Evolutionary conservation across 2,113 vertebrate species (phyloP).

Genomic region (Poicephalus meyeri): DNA sequence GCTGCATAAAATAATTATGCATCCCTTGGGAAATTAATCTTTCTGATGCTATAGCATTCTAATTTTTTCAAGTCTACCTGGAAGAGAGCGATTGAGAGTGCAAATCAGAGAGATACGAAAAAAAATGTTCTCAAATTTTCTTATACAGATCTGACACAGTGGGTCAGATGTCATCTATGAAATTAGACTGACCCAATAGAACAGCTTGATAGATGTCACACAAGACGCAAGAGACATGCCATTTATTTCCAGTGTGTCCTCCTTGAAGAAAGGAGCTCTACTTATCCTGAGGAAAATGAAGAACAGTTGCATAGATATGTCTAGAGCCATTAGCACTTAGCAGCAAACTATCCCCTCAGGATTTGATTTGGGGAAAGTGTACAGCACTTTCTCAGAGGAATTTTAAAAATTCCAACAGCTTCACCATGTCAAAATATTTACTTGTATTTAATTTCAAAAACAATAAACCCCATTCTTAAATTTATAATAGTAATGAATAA

Average conservation of each 20-base stretch:
- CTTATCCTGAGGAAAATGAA: constrained; percentile 7
- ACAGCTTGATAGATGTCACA: background rate
- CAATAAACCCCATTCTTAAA: background rate
- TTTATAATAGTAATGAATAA: background rate
- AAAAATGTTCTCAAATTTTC: background rate
- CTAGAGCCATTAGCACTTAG: background rate
- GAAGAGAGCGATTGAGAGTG: background rate
- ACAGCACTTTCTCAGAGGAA: background rate
- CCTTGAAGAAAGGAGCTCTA: constrained; percentile 13
- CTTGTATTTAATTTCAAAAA: background rate
- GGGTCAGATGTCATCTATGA: background rate
- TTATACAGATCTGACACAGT: background rate
- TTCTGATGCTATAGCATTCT: background rate
- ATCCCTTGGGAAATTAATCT: constrained; percentile 19
- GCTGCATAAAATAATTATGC: constrained; percentile 38
- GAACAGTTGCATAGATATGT: background rate
- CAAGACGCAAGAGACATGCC: background rate
- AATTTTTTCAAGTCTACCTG: background rate
- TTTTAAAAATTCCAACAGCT: background rate
- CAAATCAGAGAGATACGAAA: background rate
- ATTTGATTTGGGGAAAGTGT: background rate
- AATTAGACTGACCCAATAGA: background rate
- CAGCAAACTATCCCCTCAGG: background rate
- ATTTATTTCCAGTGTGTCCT: background rate
- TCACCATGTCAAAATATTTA: background rate